A percentile compares a stretch with the other conserved stretches of the same genome.
Evolutionary conservation across 1,140 invertebrate species (phyloP).

Genomic region (Myzus persicae): DNA sequence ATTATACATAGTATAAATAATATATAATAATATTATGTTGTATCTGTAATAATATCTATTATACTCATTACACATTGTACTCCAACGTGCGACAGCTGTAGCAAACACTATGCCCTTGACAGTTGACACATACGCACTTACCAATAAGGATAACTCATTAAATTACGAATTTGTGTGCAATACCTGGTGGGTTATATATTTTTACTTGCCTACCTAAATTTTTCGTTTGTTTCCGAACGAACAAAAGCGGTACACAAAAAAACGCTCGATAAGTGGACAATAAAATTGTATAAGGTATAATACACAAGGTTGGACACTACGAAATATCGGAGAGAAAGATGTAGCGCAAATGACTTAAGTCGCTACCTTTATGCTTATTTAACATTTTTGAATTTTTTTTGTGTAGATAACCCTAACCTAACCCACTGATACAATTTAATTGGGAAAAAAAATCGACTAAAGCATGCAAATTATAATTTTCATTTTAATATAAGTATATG

Average conservation of each 20-base stretch:
- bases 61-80: neutral
- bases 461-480: too few relatives aligned
- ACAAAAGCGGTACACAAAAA: neutral
- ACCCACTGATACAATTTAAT: too few relatives aligned
- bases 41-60: too few relatives aligned
- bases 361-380: neutral
- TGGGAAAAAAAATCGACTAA: too few relatives aligned
- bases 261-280: neutral
- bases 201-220: neutral
- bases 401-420: too few relatives aligned
- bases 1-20: neutral
- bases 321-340: neutral
- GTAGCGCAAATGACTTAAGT: neutral
- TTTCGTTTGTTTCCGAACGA: neutral
- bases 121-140: neutral
- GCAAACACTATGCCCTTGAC: neutral
- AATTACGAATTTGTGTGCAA: neutral
- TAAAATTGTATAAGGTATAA: neutral
- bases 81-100: neutral
- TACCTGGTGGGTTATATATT: neutral
- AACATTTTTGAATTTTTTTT: neutral
- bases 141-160: neutral
- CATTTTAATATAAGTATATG: too few relatives aligned
- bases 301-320: neutral
- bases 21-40: neutral